These are phyloP conservation scores for Brassicogethes aeneus DNA, from an alignment of 2,888 invertebrate genomes.

Conservation along the genomic window DNA sequence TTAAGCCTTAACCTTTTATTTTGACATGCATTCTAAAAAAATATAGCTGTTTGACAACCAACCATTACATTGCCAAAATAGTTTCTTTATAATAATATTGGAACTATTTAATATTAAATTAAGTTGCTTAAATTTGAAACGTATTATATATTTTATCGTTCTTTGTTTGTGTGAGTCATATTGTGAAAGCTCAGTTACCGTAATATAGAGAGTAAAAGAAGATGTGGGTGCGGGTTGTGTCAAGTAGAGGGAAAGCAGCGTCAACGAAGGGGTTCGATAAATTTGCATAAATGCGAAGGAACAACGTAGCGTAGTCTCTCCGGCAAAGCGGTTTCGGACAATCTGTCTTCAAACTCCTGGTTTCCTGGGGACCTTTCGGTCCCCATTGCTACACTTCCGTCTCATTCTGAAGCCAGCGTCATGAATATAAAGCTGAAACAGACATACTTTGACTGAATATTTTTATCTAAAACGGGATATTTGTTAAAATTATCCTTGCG, in stretches of 20 bases:
- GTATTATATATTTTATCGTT: too few relatives aligned
- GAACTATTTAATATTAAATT: too few relatives aligned
- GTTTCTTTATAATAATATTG: too few relatives aligned
- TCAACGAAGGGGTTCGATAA: constrained; percentile 16
- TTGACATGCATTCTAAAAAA: too few relatives aligned
- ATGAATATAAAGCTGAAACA: neutral
- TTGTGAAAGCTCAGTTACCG: neutral
- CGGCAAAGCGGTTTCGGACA: constrained; percentile 26
- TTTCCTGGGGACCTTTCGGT: constrained; percentile 19
- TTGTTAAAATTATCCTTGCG: neutral
- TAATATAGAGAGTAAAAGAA: neutral
- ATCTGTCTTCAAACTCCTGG: constrained; percentile 16
- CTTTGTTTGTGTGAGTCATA: too few relatives aligned
- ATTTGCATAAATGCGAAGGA: constrained; percentile 23
- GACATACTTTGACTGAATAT: neutral
- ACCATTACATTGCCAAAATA: too few relatives aligned
- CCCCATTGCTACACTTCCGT: constrained; percentile 18
- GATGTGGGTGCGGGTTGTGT: neutral
- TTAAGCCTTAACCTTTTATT: too few relatives aligned
- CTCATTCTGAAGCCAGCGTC: constrained; percentile 5
- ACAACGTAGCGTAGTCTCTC: constrained; percentile 6
- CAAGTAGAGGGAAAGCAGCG: too few relatives aligned
- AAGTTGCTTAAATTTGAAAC: too few relatives aligned
- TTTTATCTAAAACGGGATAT: neutral
- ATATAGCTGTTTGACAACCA: too few relatives aligned